These are phyloP conservation scores for Dolichoris vasculosae DNA, from an alignment of 1,140 invertebrate species.

Conservation along the genomic window DNA sequence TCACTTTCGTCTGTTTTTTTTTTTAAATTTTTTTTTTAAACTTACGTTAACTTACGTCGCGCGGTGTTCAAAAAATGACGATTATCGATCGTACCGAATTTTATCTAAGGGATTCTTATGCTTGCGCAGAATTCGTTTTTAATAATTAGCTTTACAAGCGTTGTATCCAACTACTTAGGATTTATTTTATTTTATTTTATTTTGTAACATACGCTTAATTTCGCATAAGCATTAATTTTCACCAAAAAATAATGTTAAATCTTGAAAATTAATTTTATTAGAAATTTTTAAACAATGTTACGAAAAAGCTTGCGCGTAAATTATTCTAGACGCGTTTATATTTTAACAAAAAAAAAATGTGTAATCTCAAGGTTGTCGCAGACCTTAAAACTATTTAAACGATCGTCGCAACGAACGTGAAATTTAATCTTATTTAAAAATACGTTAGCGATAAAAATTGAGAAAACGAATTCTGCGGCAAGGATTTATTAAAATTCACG, in stretches of 20 bases:
- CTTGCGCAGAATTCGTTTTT: slow-evolving; percentile 42
- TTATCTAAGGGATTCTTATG: background rate
- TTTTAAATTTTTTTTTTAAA: too few relatives aligned
- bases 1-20: slow-evolving; percentile 18
- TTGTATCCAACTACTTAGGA: background rate
- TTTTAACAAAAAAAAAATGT: background rate
- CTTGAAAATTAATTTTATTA: background rate
- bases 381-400: background rate
- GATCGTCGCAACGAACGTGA: background rate
- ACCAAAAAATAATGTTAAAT: background rate
- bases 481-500: slow-evolving; percentile 29
- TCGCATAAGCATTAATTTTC: background rate
- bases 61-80: background rate
- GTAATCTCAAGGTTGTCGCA: background rate
- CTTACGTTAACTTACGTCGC: background rate
- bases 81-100: slow-evolving; percentile 5
- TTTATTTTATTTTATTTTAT: too few relatives aligned
- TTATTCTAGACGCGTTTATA: background rate
- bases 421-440: background rate
- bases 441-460: slow-evolving; percentile 2
- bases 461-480: slow-evolving; percentile 42
- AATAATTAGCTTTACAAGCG: background rate
- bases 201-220: background rate
- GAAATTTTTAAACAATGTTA: slow-evolving; percentile 2
- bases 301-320: background rate